Evolutionary conservation across 2,113 vertebrate species (phyloP).

Genomic region (Uropsilus gracilis): DNA sequence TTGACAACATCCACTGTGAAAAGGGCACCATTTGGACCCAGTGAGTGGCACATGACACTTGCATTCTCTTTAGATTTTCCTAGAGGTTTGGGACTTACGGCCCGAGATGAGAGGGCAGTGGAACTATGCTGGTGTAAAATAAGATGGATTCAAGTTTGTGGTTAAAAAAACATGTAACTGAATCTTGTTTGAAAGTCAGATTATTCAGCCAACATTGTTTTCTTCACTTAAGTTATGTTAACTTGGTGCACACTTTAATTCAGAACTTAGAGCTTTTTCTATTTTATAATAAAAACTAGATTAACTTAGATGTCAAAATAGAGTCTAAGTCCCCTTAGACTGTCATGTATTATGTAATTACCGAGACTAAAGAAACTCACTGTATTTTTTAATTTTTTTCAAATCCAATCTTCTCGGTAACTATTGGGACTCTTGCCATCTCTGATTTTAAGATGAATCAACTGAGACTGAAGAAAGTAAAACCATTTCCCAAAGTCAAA

Average conservation of each 20-base stretch:
- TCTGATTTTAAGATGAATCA: background rate
- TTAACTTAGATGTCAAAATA: background rate
- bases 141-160: background rate
- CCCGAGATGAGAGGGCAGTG: background rate
- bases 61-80: background rate
- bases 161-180: background rate
- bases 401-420: background rate
- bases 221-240: background rate
- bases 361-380: background rate
- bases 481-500: background rate
- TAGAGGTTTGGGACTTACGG: background rate
- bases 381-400: background rate
- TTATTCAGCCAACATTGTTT: background rate
- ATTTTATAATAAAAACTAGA: background rate
- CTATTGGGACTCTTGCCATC: background rate
- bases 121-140: background rate
- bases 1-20: background rate
- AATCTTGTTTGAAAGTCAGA: background rate
- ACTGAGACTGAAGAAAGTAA: background rate
- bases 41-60: background rate
- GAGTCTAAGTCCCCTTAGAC: background rate
- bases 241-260: background rate
- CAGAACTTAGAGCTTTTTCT: conserved; percentile 15
- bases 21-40: background rate
- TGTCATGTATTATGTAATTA: background rate